These are phyloP conservation scores for Aptenodytes forsteri DNA, from an alignment of 2,113 vertebrate genomes.

Conservation along the genomic window DNA sequence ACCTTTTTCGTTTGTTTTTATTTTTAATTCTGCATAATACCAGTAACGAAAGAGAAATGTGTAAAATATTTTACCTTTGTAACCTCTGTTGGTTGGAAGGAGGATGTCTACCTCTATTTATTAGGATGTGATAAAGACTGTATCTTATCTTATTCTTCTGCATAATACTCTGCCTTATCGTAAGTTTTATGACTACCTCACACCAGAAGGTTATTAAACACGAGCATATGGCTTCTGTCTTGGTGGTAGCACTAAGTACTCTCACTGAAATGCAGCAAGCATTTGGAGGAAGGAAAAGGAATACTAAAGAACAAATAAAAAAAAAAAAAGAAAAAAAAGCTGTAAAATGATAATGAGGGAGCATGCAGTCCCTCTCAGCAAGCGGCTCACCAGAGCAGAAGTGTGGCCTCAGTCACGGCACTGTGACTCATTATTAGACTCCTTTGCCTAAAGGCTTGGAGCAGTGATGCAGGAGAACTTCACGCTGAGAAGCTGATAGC, in stretches of 20 bases:
- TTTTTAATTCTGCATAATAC: not conserved
- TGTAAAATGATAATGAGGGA: conserved; percentile 68
- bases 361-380: conserved; percentile 52
- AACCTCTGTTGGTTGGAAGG: not conserved
- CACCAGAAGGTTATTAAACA: conserved; percentile 38
- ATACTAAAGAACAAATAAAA: conserved; percentile 53
- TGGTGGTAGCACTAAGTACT: conserved; percentile 40
- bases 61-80: not conserved
- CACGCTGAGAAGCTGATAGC: conserved; percentile 75
- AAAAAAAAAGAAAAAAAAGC: not conserved
- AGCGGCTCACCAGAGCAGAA: conserved; percentile 71
- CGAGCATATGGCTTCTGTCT: conserved; percentile 40
- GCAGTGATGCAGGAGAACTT: conserved; percentile 70
- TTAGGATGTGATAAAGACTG: not conserved
- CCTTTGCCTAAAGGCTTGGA: conserved; percentile 70
- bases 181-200: not conserved
- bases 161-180: not conserved
- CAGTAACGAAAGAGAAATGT: not conserved
- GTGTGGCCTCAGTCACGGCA: conserved; percentile 68
- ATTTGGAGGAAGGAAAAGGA: conserved; percentile 24
- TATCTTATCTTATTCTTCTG: not conserved
- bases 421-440: conserved; percentile 74
- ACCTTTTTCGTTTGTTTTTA: not conserved
- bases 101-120: not conserved
- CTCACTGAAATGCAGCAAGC: conserved; percentile 9